Base-by-base conservation (phyloP, 2,797 vertebrate genomes). In the Gastrophryne carolinensis region DNA sequence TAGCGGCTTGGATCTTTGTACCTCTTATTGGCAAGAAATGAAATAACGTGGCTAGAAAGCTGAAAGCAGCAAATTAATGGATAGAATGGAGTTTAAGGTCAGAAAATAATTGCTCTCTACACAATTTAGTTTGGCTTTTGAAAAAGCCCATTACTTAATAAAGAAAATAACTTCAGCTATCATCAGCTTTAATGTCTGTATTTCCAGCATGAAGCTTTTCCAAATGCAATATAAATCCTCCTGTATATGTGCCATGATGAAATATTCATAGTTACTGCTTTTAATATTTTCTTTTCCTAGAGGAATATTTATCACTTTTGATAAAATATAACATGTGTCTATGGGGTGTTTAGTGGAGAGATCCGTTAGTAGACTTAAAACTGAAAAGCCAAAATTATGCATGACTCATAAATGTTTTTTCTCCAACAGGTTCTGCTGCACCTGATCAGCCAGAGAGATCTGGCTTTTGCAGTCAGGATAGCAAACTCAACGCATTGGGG, bases 121-220 rank as follows among this genome's bases (percentile, higher is more conserved):
- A 57, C 53, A 66, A 72, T 24, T 71, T 66, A 50, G 75, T 72
- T 37, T 72, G 68, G 19, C 44, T 64, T 66, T 66, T 60, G 61
- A 41, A 66, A 69, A 78, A 66, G 63, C 13, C 26, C 68, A 78
- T 72, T 69, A 72, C 61, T 64, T 78, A 72, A 72, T 66, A 66
- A 58, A 78, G 68, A 78, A 72, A 65, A 72, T 78, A 66, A 57
- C 75, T 78, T 78, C 60, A n/a, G n/a, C n/a, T n/a, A n/a, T 78
- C 61, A 72, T 72, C 65, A 78, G 70, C 29, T 49, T 63, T 64
- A 37, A 56, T 13, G 24, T 70, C 47, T 2, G 34, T 39, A 60
- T 78, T 37, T 72, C 57, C 41, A 52, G 17, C 37, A 49, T 60
- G 17, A 49, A 72, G 61, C 61, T 72, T 50, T 58, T 53, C 41